These are phyloP conservation scores for Umimayanthus kanabou DNA, from an alignment of 92 coral and sea anemone genomes.

Conservation along the genomic window DNA sequence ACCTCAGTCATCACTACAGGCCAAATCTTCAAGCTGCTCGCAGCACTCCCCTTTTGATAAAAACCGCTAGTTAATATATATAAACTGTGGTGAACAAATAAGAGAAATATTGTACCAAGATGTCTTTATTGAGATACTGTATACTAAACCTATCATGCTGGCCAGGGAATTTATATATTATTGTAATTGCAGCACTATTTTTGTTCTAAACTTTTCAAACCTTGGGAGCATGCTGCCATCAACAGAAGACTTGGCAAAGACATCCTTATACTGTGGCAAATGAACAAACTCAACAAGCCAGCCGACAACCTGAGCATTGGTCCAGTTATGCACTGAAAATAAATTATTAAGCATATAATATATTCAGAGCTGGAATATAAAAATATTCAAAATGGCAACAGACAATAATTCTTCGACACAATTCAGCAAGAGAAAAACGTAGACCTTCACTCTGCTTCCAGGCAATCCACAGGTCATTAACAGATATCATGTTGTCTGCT, in stretches of 20 bases:
- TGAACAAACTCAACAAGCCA: slow-evolving; percentile 86
- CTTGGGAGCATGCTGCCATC: slow-evolving; percentile 90
- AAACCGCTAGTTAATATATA: no score
- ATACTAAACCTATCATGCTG: no score
- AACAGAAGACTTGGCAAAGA: slow-evolving; percentile 56
- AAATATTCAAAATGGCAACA: neutral
- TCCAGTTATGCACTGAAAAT: slow-evolving; percentile 87
- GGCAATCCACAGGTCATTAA: slow-evolving; percentile 87
- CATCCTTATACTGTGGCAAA: slow-evolving; percentile 87
- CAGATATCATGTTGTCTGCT: slow-evolving; percentile 82
- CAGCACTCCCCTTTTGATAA: no score
- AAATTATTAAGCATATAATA: neutral
- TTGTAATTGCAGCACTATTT: no score
- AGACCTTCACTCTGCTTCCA: slow-evolving; percentile 93
- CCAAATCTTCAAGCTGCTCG: no score
- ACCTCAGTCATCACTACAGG: no score
- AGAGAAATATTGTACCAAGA: no score
- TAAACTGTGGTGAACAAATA: no score
- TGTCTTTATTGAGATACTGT: no score
- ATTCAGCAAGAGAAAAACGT: neutral
- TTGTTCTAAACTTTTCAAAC: slow-evolving; percentile 34
- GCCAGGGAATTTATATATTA: no score
- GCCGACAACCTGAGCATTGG: slow-evolving; percentile 73
- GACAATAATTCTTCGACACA: neutral
- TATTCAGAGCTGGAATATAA: neutral